A percentile compares a stretch with the other conserved stretches of the same genome.
phyloP scores from a whole-genome alignment of 2,113 vertebrate species.

The Platichthys stellatus region DNA sequence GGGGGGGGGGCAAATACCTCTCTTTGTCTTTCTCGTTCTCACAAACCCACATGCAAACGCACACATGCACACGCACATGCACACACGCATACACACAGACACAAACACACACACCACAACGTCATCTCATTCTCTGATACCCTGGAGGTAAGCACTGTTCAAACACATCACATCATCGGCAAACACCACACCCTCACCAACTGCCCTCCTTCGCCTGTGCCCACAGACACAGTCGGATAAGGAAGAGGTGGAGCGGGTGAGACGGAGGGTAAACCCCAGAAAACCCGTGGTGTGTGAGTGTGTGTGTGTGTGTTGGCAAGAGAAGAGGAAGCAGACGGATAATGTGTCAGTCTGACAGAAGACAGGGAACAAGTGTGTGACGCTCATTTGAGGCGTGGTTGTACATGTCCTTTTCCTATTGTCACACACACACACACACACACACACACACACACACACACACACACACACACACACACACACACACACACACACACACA shows the following conservation, averaged over 20 bases:
- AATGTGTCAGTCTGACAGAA: constrained; percentile 37
- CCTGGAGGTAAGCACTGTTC: constrained; percentile 60
- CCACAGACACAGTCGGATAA: constrained; percentile 21
- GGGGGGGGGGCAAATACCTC: constrained; percentile 21
- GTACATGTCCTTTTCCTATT: not conserved
- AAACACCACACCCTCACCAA: constrained; percentile 52
- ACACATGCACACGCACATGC: constrained; percentile 29
- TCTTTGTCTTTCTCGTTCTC: constrained; percentile 46
- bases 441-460: not conserved
- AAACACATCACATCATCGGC: constrained; percentile 71
- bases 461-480: not conserved
- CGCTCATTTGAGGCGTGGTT: not conserved
- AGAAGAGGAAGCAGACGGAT: constrained; percentile 42
- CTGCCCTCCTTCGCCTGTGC: not conserved
- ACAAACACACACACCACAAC: constrained; percentile 29
- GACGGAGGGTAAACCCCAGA: not conserved
- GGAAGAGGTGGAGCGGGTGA: constrained; percentile 40
- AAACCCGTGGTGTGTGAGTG: constrained; percentile 1
- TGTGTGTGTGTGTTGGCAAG: not conserved
- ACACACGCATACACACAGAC: constrained; percentile 32
- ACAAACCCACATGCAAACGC: constrained; percentile 26
- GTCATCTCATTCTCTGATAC: constrained; percentile 48
- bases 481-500: constrained; percentile 1
- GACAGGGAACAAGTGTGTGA: constrained; percentile 13
- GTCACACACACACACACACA: not conserved